Percentiles rank a stretch among this genome's conserved stretches.
Conservation (phyloP, 2,888 invertebrate species). For the Heliconius ethilla region DNA sequence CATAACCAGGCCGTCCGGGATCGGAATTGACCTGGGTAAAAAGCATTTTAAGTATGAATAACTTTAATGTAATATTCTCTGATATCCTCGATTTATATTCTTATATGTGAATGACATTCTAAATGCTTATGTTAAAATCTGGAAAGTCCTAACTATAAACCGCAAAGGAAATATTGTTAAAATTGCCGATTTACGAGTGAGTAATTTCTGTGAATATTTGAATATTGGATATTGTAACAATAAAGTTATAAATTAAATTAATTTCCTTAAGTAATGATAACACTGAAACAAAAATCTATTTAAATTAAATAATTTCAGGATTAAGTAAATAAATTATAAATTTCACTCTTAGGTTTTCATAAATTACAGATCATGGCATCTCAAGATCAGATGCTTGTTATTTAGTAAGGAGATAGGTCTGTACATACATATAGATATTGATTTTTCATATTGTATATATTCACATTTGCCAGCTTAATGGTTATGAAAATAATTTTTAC, state of each 20-base stretch:
- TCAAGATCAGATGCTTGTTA: too few relatives aligned
- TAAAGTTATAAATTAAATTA: background rate
- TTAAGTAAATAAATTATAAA: background rate
- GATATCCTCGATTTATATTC: background rate
- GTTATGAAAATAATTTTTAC: too few relatives aligned
- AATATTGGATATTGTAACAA: background rate
- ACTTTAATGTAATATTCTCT: too few relatives aligned
- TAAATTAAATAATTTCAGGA: background rate
- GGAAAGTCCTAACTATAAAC: background rate
- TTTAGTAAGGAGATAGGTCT: too few relatives aligned
- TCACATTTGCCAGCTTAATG: too few relatives aligned
- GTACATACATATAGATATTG: too few relatives aligned
- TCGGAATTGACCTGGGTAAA: conserved; percentile 69
- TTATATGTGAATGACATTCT: background rate
- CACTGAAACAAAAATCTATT: background rate
- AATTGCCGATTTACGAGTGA: background rate
- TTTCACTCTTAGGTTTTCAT: background rate
- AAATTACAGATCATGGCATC: too few relatives aligned
- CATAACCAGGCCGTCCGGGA: conserved; percentile 77
- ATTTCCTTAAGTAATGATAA: background rate
- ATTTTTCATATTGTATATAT: too few relatives aligned
- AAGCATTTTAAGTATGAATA: background rate
- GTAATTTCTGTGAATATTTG: background rate
- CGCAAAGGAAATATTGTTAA: background rate
- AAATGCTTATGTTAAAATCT: background rate